Evolutionary conservation across 2,113 vertebrate species (phyloP).

Genomic region (Motacilla alba): DNA sequence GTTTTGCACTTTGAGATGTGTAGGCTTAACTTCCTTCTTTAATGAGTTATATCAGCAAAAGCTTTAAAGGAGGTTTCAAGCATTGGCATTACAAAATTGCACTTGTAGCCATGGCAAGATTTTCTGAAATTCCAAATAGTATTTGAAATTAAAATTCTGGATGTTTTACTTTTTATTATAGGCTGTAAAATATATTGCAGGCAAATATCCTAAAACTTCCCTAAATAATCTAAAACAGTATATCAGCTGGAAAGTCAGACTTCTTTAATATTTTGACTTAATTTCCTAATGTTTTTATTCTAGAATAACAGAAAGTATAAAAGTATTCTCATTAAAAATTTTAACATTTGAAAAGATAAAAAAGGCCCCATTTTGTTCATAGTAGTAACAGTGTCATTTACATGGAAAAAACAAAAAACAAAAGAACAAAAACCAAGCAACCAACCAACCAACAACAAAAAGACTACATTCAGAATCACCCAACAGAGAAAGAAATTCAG

Average conservation of each 20-base stretch:
- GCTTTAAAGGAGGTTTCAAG: constrained; percentile 1
- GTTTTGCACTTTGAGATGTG: background rate
- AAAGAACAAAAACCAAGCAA: background rate
- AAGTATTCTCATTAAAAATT: background rate
- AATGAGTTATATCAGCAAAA: constrained; percentile 4
- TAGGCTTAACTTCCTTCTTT: background rate
- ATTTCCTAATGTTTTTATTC: background rate
- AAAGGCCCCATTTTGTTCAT: background rate
- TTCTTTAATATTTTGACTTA: background rate
- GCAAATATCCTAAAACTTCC: background rate
- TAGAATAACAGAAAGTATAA: background rate
- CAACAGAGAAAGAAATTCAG: background rate
- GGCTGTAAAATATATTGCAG: background rate
- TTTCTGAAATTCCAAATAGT: background rate
- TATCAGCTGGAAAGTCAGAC: background rate
- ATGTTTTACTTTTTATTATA: background rate
- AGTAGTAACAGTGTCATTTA: background rate
- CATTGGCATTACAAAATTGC: background rate
- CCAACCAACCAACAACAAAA: background rate
- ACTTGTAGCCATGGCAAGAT: background rate
- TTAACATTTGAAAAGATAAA: background rate
- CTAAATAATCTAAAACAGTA: background rate
- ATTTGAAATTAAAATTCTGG: background rate
- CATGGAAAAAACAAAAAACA: fast-evolving
- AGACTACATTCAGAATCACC: background rate